Percentiles rank a stretch among this genome's conserved stretches.
phyloP scores from a whole-genome alignment of 2,888 invertebrate genomes.

The Netelia inedita region DNA sequence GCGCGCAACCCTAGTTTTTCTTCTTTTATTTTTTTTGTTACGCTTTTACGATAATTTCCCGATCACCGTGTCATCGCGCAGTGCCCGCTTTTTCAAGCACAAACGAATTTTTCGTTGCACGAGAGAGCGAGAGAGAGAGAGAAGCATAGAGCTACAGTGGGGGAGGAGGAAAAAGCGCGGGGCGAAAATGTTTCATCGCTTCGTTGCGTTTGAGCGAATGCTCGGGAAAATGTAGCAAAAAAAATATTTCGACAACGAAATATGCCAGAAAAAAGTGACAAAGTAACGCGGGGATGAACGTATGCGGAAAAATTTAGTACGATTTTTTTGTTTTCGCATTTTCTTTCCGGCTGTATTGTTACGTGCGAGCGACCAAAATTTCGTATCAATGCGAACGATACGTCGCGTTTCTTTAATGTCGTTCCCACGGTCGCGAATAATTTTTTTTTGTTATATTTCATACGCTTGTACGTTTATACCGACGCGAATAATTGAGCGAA shows the following conservation, averaged over 20 bases:
- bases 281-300: neutral
- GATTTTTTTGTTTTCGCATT: too few species aligned
- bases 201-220: slow-evolving; percentile 1
- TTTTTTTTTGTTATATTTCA: too few species aligned
- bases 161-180: neutral
- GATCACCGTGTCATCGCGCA: neutral
- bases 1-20: too few species aligned
- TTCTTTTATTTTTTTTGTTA: neutral
- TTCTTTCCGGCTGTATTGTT: neutral
- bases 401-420: too few species aligned
- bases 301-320: neutral
- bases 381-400: neutral
- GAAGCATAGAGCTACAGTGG: neutral
- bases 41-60: slow-evolving; percentile 13
- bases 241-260: neutral
- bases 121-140: neutral
- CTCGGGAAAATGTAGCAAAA: slow-evolving; percentile 1
- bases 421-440: too few species aligned
- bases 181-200: neutral
- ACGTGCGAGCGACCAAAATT: neutral
- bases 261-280: neutral
- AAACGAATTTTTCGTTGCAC: slow-evolving; percentile 53
- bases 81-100: slow-evolving; percentile 51
- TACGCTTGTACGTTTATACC: too few species aligned
- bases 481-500: too few species aligned